phyloP scores from a whole-genome alignment of 2,888 invertebrate genomes.

The Acronicta aceris region DNA sequence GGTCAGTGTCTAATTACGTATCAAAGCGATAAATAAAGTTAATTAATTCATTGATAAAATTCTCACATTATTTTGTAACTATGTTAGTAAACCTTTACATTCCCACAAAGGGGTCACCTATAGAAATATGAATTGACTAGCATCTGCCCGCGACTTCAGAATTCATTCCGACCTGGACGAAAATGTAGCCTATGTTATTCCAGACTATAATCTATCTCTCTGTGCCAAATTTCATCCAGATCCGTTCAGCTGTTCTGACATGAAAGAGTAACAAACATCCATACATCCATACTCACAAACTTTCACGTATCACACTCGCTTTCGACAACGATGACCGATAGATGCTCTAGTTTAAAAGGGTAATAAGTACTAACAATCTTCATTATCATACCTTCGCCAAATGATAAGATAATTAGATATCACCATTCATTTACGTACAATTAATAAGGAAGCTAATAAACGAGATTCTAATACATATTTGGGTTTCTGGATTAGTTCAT shows the following conservation, averaged over 20 bases:
- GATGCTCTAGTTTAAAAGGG: slow-evolving; percentile 26
- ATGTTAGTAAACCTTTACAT: slow-evolving; percentile 33
- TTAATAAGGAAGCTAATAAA: slow-evolving; percentile 23
- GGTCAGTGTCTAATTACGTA: slow-evolving; percentile 21
- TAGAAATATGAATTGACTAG: too few species aligned
- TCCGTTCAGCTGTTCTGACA: too few species aligned
- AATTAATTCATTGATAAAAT: slow-evolving; percentile 48
- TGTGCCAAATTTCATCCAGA: too few species aligned
- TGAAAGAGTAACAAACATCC: too few species aligned
- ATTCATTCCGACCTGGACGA: too few species aligned
- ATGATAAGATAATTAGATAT: slow-evolving; percentile 33
- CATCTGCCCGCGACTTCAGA: too few species aligned
- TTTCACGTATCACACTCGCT: too few species aligned
- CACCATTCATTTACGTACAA: slow-evolving; percentile 20
- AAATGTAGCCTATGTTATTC: too few species aligned
- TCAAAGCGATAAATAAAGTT: slow-evolving; percentile 39
- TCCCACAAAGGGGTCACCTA: slow-evolving; percentile 22
- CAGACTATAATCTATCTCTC: too few species aligned
- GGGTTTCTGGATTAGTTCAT: slow-evolving; percentile 36
- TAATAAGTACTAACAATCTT: background rate
- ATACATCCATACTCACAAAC: too few species aligned
- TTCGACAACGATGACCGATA: slow-evolving; percentile 24
- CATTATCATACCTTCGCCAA: slow-evolving; percentile 37
- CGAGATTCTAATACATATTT: slow-evolving; percentile 2
- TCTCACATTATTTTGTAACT: slow-evolving; percentile 22